Percentiles rank a stretch among this genome's conserved stretches.
Evolutionary conservation across 2,113 vertebrate genomes (phyloP).

Genomic region (Saguinus midas): DNA sequence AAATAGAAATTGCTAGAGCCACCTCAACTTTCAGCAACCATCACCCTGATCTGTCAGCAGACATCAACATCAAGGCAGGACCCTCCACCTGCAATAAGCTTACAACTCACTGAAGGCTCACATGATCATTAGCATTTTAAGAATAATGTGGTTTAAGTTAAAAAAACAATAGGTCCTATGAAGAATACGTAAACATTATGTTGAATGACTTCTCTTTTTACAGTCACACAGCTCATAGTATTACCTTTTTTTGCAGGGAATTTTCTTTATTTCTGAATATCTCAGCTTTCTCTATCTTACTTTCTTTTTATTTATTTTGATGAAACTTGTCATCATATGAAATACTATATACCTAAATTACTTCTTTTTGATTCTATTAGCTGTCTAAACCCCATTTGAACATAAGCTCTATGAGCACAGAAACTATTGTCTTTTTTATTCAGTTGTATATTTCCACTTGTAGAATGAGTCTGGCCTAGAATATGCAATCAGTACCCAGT

Average conservation of each 20-base stretch:
- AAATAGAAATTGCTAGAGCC: no score
- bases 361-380: not conserved
- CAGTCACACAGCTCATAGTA: not conserved
- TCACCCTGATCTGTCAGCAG: no score
- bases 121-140: no score
- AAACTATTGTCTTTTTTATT: not conserved
- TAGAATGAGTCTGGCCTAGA: not conserved
- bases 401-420: not conserved
- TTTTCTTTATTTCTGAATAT: not conserved
- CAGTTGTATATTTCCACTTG: not conserved
- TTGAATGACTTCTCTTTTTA: not conserved
- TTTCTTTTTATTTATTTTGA: not conserved
- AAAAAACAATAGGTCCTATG: not conserved
- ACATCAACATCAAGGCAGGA: no score
- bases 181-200: not conserved
- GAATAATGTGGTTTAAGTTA: no score
- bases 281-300: not conserved
- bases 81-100: no score
- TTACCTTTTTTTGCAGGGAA: not conserved
- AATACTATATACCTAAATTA: not conserved
- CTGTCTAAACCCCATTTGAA: not conserved
- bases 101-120: no score
- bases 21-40: no score
- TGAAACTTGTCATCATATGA: not conserved
- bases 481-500: not conserved